Base-by-base conservation (phyloP, 2,113 vertebrate species). In the Crotophaga sulcirostris region DNA sequence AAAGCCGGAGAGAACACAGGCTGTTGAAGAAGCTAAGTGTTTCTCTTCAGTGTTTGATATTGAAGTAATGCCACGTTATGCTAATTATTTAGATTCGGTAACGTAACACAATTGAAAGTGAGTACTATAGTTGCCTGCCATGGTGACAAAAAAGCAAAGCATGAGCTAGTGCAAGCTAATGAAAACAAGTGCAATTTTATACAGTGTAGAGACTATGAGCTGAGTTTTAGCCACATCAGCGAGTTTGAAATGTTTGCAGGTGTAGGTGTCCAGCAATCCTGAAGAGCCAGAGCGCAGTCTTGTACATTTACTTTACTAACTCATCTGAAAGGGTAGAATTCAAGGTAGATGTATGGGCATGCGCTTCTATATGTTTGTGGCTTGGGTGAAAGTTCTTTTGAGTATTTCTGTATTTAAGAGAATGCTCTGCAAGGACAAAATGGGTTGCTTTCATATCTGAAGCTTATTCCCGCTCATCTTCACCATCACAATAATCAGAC, bases 291-390 rank as follows among this genome's bases (percentile, higher is more conserved):
- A 68, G 54, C 0, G 0, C 9, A 29, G 33, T 21, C 62, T 58
- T 0, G 0, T 64, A 8, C 12, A 24, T 26, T 59, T 20, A 55
- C 38, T 10, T 11, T 76, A 36, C 20, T 13, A 44, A 17, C 54
- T 86, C 45, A 42, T 34, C 47, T 3, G 0, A 31, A 68, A 72
- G 28, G 3, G 9, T 34, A 25, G 20, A 33, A 17, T 29, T 60
- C 33, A 28, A 21, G 12, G 20, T 3, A 55, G n/a, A 55, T 56
- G 29, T 12, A 28, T 31, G 29, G 29, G 20, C 47, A 29, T 36
- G 13, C 13, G 21, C 21, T 47, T 42, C 47, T 45, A 7, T 13
- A 38, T 0, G 1, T 64, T 31, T 55, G 51, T 44, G 54, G 45
- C 44, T 31, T 3, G 2, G 26, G 24, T 60, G 26, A 49, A 62